Percentiles rank a stretch among this genome's conserved stretches.
Evolutionary conservation across 2,113 vertebrate species (phyloP).

Genomic region (Petromus typicus): DNA sequence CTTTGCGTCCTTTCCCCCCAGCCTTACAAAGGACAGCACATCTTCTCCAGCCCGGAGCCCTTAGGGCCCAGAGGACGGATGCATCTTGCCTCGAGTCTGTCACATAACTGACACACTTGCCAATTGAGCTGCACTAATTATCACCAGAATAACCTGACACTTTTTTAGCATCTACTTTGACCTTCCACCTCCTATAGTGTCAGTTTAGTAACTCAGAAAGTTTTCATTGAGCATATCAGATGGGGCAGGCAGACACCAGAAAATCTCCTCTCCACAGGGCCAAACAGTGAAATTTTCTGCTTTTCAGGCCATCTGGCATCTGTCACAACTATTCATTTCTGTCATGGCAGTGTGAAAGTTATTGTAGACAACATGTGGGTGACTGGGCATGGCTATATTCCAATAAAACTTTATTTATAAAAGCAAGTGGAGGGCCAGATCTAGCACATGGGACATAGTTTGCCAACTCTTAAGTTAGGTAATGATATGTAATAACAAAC

Average conservation of each 20-base stretch:
- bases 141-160: neutral
- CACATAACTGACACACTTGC: neutral
- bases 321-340: neutral
- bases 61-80: neutral
- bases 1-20: neutral
- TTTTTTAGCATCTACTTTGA: slow-evolving; percentile 7
- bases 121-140: neutral
- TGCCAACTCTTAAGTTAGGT: neutral
- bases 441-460: neutral
- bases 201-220: neutral
- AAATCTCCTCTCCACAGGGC: neutral
- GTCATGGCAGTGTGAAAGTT: neutral
- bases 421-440: neutral
- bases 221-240: neutral
- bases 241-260: neutral
- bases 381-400: neutral
- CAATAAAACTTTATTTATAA: slow-evolving; percentile 62
- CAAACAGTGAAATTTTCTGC: neutral
- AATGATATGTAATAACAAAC: neutral
- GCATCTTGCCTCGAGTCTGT: neutral
- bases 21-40: neutral
- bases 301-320: neutral
- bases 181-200: neutral
- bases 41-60: neutral
- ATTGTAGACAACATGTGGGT: neutral